A percentile compares a stretch with the other conserved stretches of the same genome.
Evolutionary conservation across 2,797 vertebrate species (phyloP).

Genomic region (Amphiprion clarkii): DNA sequence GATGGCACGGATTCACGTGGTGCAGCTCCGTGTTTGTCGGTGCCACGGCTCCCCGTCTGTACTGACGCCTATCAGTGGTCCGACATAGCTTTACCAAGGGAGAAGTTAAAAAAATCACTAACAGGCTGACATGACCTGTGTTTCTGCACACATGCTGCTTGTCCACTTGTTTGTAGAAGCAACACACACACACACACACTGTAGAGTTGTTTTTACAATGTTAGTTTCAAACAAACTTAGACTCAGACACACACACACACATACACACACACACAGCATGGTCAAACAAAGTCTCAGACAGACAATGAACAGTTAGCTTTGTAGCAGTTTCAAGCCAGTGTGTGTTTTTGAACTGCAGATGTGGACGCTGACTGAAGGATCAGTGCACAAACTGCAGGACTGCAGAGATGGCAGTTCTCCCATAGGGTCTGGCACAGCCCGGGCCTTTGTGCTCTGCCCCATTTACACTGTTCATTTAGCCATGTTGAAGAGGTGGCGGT

Average conservation of each 20-base stretch:
- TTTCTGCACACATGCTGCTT: slow-evolving; percentile 61
- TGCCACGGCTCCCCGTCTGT: slow-evolving; percentile 75
- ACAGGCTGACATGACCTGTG: slow-evolving; percentile 73
- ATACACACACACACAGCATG: slow-evolving; percentile 37
- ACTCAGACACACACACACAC: slow-evolving; percentile 23
- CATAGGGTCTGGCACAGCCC: slow-evolving; percentile 71
- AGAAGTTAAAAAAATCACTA: slow-evolving; percentile 54
- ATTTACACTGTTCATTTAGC: slow-evolving; percentile 70
- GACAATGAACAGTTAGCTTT: slow-evolving; percentile 77
- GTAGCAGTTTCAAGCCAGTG: slow-evolving; percentile 72
- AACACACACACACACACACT: slow-evolving; percentile 15
- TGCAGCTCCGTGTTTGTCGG: slow-evolving; percentile 59
- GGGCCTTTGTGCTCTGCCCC: slow-evolving; percentile 65
- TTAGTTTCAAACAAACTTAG: slow-evolving; percentile 70
- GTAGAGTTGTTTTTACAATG: slow-evolving; percentile 49
- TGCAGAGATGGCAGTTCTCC: slow-evolving; percentile 75
- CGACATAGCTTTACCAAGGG: slow-evolving; percentile 66
- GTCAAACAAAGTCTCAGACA: slow-evolving; percentile 66
- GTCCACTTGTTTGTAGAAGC: slow-evolving; percentile 59
- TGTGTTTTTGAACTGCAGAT: slow-evolving; percentile 76
- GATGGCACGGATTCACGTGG: slow-evolving; percentile 56
- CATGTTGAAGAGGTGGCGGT: slow-evolving; percentile 57
- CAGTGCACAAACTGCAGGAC: slow-evolving; percentile 75
- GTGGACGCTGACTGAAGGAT: slow-evolving; percentile 76
- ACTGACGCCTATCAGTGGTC: slow-evolving; percentile 77